These are phyloP conservation scores for Ischnura elegans DNA, from an alignment of 2,888 invertebrate species.

Conservation along the genomic window DNA sequence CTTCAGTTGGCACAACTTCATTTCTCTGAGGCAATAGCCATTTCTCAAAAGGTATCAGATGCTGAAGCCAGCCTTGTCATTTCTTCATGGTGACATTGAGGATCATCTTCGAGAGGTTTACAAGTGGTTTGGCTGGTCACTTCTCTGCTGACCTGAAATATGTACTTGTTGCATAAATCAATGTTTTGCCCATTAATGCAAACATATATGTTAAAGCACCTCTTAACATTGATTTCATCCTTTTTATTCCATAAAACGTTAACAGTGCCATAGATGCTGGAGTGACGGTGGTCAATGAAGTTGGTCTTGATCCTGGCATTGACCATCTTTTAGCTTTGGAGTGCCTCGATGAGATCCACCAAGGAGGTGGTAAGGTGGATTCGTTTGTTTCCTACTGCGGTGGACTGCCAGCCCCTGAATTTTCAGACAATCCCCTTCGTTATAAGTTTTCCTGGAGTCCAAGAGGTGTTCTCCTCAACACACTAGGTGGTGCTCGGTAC, in stretches of 20 bases:
- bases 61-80: too few species aligned
- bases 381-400: constrained; percentile 99
- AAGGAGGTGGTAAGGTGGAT: constrained; percentile 93
- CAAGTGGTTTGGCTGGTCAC: too few species aligned
- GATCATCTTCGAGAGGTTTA: too few species aligned
- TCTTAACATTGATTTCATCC: too few species aligned
- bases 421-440: constrained; percentile 92
- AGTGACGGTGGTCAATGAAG: constrained; percentile 96
- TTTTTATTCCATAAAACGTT: constrained; percentile 26
- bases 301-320: constrained; percentile 99
- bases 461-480: constrained; percentile 93
- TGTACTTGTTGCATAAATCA: too few species aligned
- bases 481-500: constrained; percentile 93
- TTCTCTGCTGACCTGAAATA: too few species aligned
- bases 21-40: too few species aligned
- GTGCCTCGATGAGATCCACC: constrained; percentile 95
- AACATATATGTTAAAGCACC: too few species aligned
- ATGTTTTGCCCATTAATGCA: too few species aligned
- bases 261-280: constrained; percentile 91
- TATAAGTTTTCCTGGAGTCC: constrained; percentile 99
- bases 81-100: too few species aligned
- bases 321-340: constrained; percentile 98
- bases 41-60: too few species aligned
- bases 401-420: constrained; percentile 97
- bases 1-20: too few species aligned